Conservation (phyloP, 2,888 invertebrate genomes). For the Eudemis profundana region DNA sequence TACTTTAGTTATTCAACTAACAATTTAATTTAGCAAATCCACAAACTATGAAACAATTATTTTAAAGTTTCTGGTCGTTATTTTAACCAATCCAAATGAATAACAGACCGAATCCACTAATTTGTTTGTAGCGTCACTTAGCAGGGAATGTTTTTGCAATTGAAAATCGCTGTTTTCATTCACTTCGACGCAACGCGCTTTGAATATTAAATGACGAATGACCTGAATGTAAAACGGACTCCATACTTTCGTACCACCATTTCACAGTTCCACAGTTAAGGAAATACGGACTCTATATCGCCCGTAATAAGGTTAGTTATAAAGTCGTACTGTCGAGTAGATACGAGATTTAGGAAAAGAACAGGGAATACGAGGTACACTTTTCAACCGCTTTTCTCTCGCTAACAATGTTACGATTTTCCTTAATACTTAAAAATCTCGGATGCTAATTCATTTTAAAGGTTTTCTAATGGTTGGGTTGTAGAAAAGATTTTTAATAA, state of each 20-base stretch:
- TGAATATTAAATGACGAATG: conserved; percentile 69
- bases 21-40: no score
- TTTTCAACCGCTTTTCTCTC: conserved; percentile 39
- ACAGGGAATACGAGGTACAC: background rate
- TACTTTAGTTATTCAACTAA: no score
- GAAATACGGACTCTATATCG: background rate
- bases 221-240: conserved; percentile 61
- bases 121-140: conserved; percentile 44
- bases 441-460: conserved; percentile 34
- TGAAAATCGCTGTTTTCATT: conserved; percentile 65
- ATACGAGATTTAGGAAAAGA: conserved; percentile 10
- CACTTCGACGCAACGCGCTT: conserved; percentile 58
- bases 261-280: background rate
- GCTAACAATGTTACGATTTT: conserved; percentile 42
- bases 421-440: conserved; percentile 36
- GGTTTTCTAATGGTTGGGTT: conserved; percentile 12
- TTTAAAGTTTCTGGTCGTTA: background rate
- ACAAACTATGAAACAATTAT: no score
- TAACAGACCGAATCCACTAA: conserved; percentile 23
- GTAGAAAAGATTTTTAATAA: background rate
- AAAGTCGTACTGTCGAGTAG: background rate
- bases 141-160: conserved; percentile 54
- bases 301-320: background rate
- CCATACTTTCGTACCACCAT: conserved; percentile 30
- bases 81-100: conserved; percentile 21